These are phyloP conservation scores for Dryocosmus kuriphilus DNA, from an alignment of 2,888 invertebrate genomes.

Conservation along the genomic window DNA sequence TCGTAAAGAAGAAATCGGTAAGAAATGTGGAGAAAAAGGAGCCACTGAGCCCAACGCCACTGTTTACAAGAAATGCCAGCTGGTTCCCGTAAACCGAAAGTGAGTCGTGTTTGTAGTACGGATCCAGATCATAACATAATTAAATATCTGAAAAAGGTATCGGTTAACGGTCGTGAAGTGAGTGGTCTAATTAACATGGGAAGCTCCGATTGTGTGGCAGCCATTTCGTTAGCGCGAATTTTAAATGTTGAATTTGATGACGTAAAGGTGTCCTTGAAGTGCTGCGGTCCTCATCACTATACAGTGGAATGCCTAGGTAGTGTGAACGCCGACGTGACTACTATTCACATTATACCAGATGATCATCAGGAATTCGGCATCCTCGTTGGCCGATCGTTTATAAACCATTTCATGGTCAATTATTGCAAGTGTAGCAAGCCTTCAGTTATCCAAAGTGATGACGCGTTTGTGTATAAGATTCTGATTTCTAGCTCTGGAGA, in stretches of 20 bases:
- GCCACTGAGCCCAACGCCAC: neutral
- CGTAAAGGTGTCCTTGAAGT: neutral
- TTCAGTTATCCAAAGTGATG: too few species aligned
- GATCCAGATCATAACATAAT: constrained; percentile 1
- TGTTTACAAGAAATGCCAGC: neutral
- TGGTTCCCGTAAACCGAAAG: neutral
- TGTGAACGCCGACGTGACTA: too few species aligned
- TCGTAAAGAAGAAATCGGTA: neutral
- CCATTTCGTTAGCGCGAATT: neutral
- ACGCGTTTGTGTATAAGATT: too few species aligned
- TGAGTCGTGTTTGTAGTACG: too few species aligned
- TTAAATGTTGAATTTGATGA: neutral
- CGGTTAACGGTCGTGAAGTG: neutral
- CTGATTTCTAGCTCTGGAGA: too few species aligned
- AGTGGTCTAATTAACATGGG: constrained; percentile 11
- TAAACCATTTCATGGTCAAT: too few species aligned
- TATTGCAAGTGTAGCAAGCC: too few species aligned
- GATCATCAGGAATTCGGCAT: too few species aligned
- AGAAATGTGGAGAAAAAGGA: neutral
- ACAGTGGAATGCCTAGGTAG: too few species aligned
- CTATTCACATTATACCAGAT: too few species aligned
- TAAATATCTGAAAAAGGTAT: neutral
- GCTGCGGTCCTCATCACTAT: neutral
- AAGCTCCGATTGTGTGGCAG: neutral
- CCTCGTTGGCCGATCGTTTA: too few species aligned